These are phyloP conservation scores for Papilio glaucus DNA, from an alignment of 1,140 invertebrate genomes.

Conservation along the genomic window DNA sequence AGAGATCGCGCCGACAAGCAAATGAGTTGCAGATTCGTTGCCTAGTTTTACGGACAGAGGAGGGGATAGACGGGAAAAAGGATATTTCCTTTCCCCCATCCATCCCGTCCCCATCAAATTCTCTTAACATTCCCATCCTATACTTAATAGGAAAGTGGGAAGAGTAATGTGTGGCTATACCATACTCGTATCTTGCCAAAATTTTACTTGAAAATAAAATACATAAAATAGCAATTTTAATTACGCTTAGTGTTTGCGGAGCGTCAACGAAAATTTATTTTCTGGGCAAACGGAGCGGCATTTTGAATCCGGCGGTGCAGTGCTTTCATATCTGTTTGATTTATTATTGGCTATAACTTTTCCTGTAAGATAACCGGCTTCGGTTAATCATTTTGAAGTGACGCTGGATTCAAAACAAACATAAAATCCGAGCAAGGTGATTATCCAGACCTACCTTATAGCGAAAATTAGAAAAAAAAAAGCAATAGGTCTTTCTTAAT, in stretches of 20 bases:
- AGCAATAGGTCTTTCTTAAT: too few relatives aligned
- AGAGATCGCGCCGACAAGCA: too few relatives aligned
- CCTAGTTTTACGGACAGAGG: too few relatives aligned
- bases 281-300: neutral
- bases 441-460: too few relatives aligned
- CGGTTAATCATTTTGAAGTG: neutral
- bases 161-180: too few relatives aligned
- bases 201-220: conserved; percentile 3
- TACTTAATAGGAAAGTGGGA: too few relatives aligned
- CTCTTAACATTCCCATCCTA: too few relatives aligned
- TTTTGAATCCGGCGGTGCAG: neutral
- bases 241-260: neutral
- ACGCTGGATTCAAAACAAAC: neutral
- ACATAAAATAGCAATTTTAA: conserved; percentile 12
- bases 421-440: neutral
- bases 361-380: neutral
- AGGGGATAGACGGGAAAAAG: too few relatives aligned
- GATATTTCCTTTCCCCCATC: too few relatives aligned
- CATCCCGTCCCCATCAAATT: too few relatives aligned
- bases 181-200: conserved; percentile 10
- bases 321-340: conserved; percentile 9
- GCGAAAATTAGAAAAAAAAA: too few relatives aligned
- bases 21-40: too few relatives aligned
- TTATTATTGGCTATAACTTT: neutral
- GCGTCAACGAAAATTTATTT: neutral